Evolutionary conservation across 2,113 vertebrate genomes (phyloP).

Genomic region (Percina caprodes): DNA sequence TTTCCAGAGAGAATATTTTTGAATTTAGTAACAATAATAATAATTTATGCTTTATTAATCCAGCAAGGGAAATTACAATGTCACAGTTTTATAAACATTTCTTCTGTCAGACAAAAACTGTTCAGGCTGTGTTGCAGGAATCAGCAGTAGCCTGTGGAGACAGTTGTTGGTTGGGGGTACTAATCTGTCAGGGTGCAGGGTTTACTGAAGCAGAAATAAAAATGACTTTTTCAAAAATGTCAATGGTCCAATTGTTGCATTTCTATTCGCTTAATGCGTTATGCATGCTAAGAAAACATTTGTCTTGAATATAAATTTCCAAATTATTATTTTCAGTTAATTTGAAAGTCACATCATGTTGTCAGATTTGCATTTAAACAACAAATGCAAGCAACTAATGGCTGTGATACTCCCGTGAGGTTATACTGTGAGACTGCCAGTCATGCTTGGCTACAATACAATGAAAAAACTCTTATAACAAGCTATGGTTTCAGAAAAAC

Average conservation of each 20-base stretch:
- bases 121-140: slow-evolving; percentile 40
- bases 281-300: slow-evolving; percentile 52
- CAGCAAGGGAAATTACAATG: too few species aligned
- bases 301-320: slow-evolving; percentile 59
- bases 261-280: slow-evolving; percentile 60
- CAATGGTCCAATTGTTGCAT: slow-evolving; percentile 61
- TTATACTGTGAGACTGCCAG: slow-evolving; percentile 7
- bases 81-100: slow-evolving; percentile 54
- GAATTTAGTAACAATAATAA: slow-evolving; percentile 11
- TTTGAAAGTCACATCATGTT: slow-evolving; percentile 61
- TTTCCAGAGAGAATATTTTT: slow-evolving; percentile 46
- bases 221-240: slow-evolving; percentile 48
- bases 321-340: slow-evolving; percentile 65
- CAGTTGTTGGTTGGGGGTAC: slow-evolving; percentile 39
- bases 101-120: slow-evolving; percentile 40
- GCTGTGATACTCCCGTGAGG: slow-evolving; percentile 21
- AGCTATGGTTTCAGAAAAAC: slow-evolving; percentile 25
- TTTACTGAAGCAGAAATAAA: slow-evolving; percentile 62
- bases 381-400: slow-evolving; percentile 48
- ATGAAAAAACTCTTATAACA: slow-evolving; percentile 1
- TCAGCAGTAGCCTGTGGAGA: slow-evolving; percentile 35
- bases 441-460: slow-evolving; percentile 6
- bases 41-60: too few species aligned
- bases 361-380: slow-evolving; percentile 67
- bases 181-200: slow-evolving; percentile 45